Evolutionary conservation across 2,888 invertebrate genomes (phyloP).

Genomic region (Eulithis testata): DNA sequence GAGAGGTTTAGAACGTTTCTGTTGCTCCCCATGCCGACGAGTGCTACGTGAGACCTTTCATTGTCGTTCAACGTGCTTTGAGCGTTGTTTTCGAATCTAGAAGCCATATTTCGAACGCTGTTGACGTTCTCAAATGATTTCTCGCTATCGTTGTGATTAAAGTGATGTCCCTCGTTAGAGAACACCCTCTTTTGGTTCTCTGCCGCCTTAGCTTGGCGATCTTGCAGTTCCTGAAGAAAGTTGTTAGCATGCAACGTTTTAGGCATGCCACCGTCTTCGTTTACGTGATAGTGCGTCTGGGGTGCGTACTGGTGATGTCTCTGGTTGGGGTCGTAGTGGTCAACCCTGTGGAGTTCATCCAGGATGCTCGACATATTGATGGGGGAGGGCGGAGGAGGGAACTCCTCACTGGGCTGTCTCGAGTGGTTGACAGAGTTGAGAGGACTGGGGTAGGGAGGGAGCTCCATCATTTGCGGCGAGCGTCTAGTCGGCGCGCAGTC

Average conservation of each 20-base stretch:
- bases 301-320: conserved; percentile 29
- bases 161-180: conserved; percentile 70
- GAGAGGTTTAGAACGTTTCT: conserved; percentile 79
- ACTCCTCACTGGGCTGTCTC: conserved; percentile 94
- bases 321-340: conserved; percentile 41
- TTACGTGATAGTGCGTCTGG: conserved; percentile 49
- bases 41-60: conserved; percentile 74
- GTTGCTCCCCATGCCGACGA: conserved; percentile 72
- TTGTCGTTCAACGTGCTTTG: conserved; percentile 60
- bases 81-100: conserved; percentile 87
- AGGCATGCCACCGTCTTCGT: conserved; percentile 35
- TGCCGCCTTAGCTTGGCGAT: conserved; percentile 64
- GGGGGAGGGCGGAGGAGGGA: conserved; percentile 94
- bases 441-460: conserved; percentile 93
- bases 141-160: conserved; percentile 57
- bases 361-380: conserved; percentile 88
- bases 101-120: conserved; percentile 91
- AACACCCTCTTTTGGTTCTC: conserved; percentile 79
- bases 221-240: conserved; percentile 92
- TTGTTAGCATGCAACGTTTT: conserved; percentile 69
- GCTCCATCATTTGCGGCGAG: conserved; percentile 81
- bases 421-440: conserved; percentile 91
- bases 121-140: conserved; percentile 57
- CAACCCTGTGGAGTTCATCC: conserved; percentile 84
- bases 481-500: conserved; percentile 83